Conservation (phyloP, 2,113 vertebrate species). For the Ahaetulla prasina region DNA sequence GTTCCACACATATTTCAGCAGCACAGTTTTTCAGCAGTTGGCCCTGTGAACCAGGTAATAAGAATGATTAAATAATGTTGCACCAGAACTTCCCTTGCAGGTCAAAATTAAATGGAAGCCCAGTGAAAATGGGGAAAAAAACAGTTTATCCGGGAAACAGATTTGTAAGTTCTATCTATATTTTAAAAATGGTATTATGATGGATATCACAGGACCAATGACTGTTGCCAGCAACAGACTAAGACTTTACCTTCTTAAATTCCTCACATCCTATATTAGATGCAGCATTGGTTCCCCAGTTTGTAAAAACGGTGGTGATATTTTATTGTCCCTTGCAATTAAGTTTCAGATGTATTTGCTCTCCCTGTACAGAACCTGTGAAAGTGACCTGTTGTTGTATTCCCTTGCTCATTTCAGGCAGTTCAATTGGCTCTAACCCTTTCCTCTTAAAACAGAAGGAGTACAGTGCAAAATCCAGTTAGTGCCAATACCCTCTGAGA, state of each 20-base stretch:
- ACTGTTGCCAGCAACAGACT: conserved; percentile 71
- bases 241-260: conserved; percentile 29
- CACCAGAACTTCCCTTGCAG: conserved; percentile 32
- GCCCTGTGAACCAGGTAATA: not conserved
- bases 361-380: conserved; percentile 29
- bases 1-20: conserved; percentile 17
- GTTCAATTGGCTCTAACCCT: conserved; percentile 26
- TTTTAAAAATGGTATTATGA: conserved; percentile 22
- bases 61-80: conserved; percentile 8
- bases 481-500: conserved; percentile 45
- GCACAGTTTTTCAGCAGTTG: conserved; percentile 6
- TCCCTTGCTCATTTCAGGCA: conserved; percentile 32
- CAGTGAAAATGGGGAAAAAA: not conserved
- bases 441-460: conserved; percentile 30
- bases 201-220: conserved; percentile 30
- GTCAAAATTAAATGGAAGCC: conserved; percentile 26
- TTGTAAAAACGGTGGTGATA: conserved; percentile 35
- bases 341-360: conserved; percentile 39
- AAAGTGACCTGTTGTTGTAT: conserved; percentile 31
- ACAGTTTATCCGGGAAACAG: conserved; percentile 18
- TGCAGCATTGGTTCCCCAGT: conserved; percentile 38
- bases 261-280: conserved; percentile 25
- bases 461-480: conserved; percentile 49
- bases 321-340: not conserved
- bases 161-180: conserved; percentile 19